Base-by-base conservation (phyloP, 2,888 invertebrate species). In the Meteorus colon region DNA sequence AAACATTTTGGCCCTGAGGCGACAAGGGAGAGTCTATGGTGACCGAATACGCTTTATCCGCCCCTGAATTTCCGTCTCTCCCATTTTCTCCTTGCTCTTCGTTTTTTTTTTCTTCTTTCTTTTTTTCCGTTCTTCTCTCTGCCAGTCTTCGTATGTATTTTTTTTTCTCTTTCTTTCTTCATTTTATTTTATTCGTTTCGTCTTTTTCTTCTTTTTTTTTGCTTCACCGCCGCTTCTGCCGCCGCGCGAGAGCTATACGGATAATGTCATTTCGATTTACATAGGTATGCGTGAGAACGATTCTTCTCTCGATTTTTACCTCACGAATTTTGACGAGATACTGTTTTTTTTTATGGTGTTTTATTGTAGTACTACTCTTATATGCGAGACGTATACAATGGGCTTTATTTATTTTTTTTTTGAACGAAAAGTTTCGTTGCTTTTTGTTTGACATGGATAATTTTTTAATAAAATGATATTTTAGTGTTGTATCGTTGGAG, bases 241-340 rank as follows among this genome's bases (percentile, higher is more conserved):
- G 55, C 55, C 19, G 19, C 55, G 19, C 5, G 55, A 55, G 19
- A 55, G 19, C 19, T 55, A 55, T 55, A 55, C 19, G 84, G 83
- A 83, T 86, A 86, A 86, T 84, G 84, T 82, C 83, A 86, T 86
- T 86, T 83, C 82, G 83, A 86, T 86, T 86, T 86, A 83, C 86
- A 84, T 81, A 82, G 78, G 67, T 80, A 80, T 78, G 60, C 63
- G 74, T 67, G 73, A 67, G 77, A 79, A 68, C 77, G 74, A 59
- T 63, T 73, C 76, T 72, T 63, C 45, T 59, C 69, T 70, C 77
- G 74, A 59, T 63, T 73, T 77, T 72, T 63, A 59, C 63, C 69
- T 70, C 69, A 34, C 48, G 31, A 63, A 55, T 55, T 29, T 37
- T 74, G 37, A 74, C 51, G 63, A 65, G 69, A 69, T 31, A n/a